Evolutionary conservation across 1,140 invertebrate species (phyloP), one percentile per base, ranked within the genome.

Genomic region (Babylonia areolata): DNA sequence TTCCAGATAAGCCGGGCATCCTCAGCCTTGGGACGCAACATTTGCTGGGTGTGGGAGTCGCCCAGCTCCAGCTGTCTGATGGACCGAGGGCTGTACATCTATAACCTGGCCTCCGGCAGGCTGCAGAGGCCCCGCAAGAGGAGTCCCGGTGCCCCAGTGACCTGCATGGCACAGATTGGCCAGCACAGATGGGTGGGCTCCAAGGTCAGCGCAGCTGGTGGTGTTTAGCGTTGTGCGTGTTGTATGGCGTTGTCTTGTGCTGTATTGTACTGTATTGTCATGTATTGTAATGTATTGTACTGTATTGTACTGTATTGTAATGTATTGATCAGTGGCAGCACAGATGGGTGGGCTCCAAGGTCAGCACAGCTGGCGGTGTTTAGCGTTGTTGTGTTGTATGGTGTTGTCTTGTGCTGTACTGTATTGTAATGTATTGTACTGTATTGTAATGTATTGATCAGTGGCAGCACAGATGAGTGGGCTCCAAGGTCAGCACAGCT

Each of bases 101-200:
- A 77, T 46, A 82, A 86, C 37, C 84, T 92, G 31, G 87, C 88
- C 73, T 69, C 83, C 2, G 73, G 83, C 28, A 81, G 81, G 39
- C 87, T 86, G 81, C 84, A 87, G 64, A 81, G 81, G 1, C 78
- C 84, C 31, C 31, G 75, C 75, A 89, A 87, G 42, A 37, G 46
- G 17, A 89, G 69, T 81, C 87, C 79, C 39, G 91, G 87, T 11
- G 64, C 39, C 35, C 82, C 77, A n/a, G 91, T 91, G n/a, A 87
- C 87, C 28, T 92, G 90, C 80, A 90, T 90, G 90, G 71, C 88
- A 15, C 89, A 90, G 77, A 88, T 91, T n/a, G 90, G 84, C 6
- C 85, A 87, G 39, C 81, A 88, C 17, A 86, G 92, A 39, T 92
- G 90, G 89, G 81, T 91, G 33, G 92, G 91, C 71, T 73, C 9